Evolutionary conservation across 2,113 vertebrate species (phyloP).

Genomic region (Apus apus): DNA sequence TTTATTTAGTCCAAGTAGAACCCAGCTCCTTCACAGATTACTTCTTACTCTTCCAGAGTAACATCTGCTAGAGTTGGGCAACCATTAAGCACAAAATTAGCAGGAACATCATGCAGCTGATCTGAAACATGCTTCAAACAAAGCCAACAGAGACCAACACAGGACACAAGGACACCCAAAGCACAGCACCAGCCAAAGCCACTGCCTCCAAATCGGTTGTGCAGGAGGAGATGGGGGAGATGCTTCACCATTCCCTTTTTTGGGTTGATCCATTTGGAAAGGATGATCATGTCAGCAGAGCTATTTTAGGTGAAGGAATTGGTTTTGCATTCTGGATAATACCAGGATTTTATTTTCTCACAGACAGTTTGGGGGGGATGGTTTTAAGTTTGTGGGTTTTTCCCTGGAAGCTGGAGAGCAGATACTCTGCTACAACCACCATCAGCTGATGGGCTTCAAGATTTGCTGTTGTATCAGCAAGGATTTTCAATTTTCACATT

Average conservation of each 20-base stretch:
- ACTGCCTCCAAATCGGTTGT: neutral
- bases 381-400: neutral
- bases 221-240: neutral
- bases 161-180: neutral
- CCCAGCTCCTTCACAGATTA: neutral
- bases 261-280: slow-evolving; percentile 23
- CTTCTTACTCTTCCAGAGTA: neutral
- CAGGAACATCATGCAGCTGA: slow-evolving; percentile 37
- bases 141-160: neutral
- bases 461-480: neutral
- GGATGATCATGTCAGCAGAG: neutral
- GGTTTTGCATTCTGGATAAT: neutral
- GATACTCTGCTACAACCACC: neutral
- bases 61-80: neutral
- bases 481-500: neutral
- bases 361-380: neutral
- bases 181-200: neutral
- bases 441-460: neutral
- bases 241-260: neutral
- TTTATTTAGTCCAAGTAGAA: neutral
- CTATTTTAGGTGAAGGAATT: neutral
- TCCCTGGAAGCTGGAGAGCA: neutral
- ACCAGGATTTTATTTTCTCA: neutral
- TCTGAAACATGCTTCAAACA: slow-evolving; percentile 14
- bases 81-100: neutral